phyloP scores from a whole-genome alignment of 2,113 vertebrate species.

The Callaeas wilsoni region DNA sequence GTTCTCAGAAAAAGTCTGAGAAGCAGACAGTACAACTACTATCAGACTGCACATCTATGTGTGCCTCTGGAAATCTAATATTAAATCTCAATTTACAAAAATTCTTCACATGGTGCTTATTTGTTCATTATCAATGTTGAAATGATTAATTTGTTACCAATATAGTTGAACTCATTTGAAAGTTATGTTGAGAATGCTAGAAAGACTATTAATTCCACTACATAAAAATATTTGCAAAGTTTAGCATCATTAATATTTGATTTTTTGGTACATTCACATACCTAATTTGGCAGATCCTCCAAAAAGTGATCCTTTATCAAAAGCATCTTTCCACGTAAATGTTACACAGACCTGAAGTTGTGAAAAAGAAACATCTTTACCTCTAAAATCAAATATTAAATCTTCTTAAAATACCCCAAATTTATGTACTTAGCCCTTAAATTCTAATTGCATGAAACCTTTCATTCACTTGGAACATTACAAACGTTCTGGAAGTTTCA shows the following conservation, averaged over 20 bases:
- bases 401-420: neutral
- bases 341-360: slow-evolving; percentile 88
- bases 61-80: neutral
- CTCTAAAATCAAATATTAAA: neutral
- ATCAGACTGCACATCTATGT: neutral
- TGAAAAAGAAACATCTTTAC: neutral
- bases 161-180: neutral
- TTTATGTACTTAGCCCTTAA: neutral
- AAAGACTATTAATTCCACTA: neutral
- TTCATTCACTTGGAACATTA: neutral
- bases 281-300: slow-evolving; percentile 94
- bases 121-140: neutral
- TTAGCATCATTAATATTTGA: neutral
- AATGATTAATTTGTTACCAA: neutral
- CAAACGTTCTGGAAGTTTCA: neutral
- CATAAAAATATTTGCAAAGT: neutral
- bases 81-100: neutral
- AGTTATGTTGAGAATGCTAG: neutral
- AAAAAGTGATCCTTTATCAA: slow-evolving; percentile 98
- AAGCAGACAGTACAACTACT: neutral
- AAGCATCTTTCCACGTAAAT: slow-evolving; percentile 99
- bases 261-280: slow-evolving; percentile 64
- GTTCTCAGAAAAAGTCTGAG: neutral
- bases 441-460: neutral
- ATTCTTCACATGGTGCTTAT: neutral